phyloP scores from a whole-genome alignment of 2,888 invertebrate genomes.

The Eledone cirrhosa region DNA sequence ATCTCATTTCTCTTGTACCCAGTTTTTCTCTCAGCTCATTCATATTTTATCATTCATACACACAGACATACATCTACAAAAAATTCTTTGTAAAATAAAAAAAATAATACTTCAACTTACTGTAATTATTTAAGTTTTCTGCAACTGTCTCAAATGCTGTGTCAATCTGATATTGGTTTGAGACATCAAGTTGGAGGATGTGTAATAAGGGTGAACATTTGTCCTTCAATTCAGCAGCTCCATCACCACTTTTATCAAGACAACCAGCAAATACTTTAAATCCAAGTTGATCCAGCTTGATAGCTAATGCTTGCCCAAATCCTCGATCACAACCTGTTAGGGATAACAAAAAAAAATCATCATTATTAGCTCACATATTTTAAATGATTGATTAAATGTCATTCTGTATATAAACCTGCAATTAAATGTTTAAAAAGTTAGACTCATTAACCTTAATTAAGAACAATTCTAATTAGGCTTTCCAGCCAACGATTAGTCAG shows the following conservation, averaged over 20 bases:
- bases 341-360: background rate
- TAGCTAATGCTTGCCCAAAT: constrained; percentile 53
- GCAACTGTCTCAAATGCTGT: constrained; percentile 42
- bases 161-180: constrained; percentile 42
- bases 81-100: no score
- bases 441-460: no score
- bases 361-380: background rate
- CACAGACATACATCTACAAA: no score
- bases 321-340: constrained; percentile 59
- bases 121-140: constrained; percentile 39
- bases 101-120: constrained; percentile 36
- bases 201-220: constrained; percentile 45
- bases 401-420: background rate
- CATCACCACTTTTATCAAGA: constrained; percentile 44
- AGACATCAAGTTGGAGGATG: constrained; percentile 56
- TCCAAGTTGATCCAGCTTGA: constrained; percentile 48
- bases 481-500: no score
- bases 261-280: constrained; percentile 59
- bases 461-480: no score
- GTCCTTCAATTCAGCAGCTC: constrained; percentile 40
- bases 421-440: no score
- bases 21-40: no score
- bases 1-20: no score
- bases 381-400: background rate
- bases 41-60: no score